Evolutionary conservation across 2,797 vertebrate genomes (phyloP).

Genomic region (Antennarius maculatus): DNA sequence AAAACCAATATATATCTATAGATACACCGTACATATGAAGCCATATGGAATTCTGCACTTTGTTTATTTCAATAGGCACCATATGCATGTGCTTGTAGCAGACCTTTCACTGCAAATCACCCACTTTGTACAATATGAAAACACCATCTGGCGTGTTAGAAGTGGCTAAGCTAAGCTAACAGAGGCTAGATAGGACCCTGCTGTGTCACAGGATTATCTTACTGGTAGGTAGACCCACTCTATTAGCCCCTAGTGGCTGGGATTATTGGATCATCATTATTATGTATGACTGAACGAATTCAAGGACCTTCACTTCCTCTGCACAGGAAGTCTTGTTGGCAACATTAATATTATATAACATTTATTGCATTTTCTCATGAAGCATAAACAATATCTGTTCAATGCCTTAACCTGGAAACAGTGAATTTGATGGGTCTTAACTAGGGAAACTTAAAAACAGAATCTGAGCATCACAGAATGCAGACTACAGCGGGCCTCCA

Average conservation of each 20-base stretch:
- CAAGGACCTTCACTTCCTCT: slow-evolving; percentile 58
- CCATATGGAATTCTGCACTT: slow-evolving; percentile 43
- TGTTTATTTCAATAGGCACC: slow-evolving; percentile 73
- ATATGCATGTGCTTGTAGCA: slow-evolving; percentile 79
- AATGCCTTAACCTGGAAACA: slow-evolving; percentile 15
- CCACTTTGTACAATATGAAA: slow-evolving; percentile 83
- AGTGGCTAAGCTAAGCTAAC: slow-evolving; percentile 70
- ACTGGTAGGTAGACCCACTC: slow-evolving; percentile 69
- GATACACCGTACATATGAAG: slow-evolving; percentile 1
- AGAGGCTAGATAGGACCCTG: slow-evolving; percentile 62
- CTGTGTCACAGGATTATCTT: slow-evolving; percentile 81
- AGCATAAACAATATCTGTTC: slow-evolving; percentile 26
- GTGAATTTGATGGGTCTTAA: slow-evolving; percentile 9
- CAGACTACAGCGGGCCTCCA: slow-evolving; percentile 1
- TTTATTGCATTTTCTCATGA: slow-evolving; percentile 33
- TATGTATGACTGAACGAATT: slow-evolving; percentile 68
- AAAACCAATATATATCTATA: slow-evolving; percentile 27
- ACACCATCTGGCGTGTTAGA: slow-evolving; percentile 84
- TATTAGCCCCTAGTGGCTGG: slow-evolving; percentile 75
- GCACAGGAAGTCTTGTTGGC: slow-evolving; percentile 39
- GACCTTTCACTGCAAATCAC: slow-evolving; percentile 77
- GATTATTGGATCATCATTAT: slow-evolving; percentile 77
- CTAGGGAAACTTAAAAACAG: slow-evolving; percentile 21
- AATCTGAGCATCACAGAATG: neutral
- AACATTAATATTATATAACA: slow-evolving; percentile 27